phyloP scores from a whole-genome alignment of 2,113 vertebrate species.

The Forbesichthys agassizii region DNA sequence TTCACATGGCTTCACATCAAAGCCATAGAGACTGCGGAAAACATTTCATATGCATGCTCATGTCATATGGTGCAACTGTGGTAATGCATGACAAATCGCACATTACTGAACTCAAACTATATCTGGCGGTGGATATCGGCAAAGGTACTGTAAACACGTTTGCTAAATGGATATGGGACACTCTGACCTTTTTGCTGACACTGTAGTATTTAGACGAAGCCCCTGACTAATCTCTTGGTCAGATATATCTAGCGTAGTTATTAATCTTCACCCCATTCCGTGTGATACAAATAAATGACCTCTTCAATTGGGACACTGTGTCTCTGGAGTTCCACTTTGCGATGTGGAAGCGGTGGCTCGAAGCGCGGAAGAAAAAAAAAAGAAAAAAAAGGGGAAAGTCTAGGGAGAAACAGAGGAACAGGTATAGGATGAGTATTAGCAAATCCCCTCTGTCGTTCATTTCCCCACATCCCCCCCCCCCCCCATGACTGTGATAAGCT shows the following conservation, averaged over 20 bases:
- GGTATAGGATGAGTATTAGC: slow-evolving; percentile 54
- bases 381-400: slow-evolving; percentile 2
- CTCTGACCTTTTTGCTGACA: slow-evolving; percentile 65
- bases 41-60: slow-evolving; percentile 3
- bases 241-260: slow-evolving; percentile 46
- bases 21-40: slow-evolving; percentile 14
- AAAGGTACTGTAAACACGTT: neutral
- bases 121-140: neutral
- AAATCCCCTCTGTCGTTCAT: slow-evolving; percentile 67
- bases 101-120: slow-evolving; percentile 19
- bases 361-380: slow-evolving; percentile 29
- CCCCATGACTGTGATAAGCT: slow-evolving; percentile 70
- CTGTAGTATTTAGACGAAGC: slow-evolving; percentile 58
- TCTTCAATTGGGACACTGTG: slow-evolving; percentile 61
- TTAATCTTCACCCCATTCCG: slow-evolving; percentile 62
- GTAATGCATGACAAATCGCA: slow-evolving; percentile 6
- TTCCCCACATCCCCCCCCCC: slow-evolving; percentile 48
- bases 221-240: slow-evolving; percentile 60
- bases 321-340: slow-evolving; percentile 54
- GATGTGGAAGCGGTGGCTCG: slow-evolving; percentile 39
- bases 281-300: slow-evolving; percentile 64
- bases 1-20: slow-evolving; percentile 38
- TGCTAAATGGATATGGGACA: slow-evolving; percentile 51
- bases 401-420: slow-evolving; percentile 6
- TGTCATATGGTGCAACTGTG: neutral